Percentiles rank a stretch among this genome's conserved stretches.
phyloP scores from a whole-genome alignment of 1,140 invertebrate genomes.

The Drosophila takahashii region DNA sequence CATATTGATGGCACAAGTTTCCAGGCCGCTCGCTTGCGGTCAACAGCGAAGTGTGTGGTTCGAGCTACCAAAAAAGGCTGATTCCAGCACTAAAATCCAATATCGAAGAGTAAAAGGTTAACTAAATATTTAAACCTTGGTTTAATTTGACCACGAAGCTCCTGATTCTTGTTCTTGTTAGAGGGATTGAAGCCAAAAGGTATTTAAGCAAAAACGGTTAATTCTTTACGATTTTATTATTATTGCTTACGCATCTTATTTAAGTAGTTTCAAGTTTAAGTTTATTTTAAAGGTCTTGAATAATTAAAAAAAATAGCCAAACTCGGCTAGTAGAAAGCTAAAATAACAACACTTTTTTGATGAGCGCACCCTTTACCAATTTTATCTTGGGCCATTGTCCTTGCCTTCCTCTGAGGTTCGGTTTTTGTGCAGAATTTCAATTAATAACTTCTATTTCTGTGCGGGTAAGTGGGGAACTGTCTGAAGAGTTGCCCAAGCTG shows the following conservation, averaged over 20 bases:
- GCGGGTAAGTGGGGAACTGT: constrained; percentile 2
- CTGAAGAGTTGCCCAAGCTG: constrained; percentile 51
- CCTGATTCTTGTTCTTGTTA: not conserved
- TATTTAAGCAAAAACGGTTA: not conserved
- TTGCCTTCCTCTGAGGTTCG: constrained; percentile 27
- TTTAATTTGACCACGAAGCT: not conserved
- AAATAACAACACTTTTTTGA: not conserved
- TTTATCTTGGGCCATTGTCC: constrained; percentile 27
- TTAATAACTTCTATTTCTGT: constrained; percentile 65
- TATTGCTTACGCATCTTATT: no score
- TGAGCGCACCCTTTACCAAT: not conserved
- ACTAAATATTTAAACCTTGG: no score
- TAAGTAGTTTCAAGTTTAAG: no score
- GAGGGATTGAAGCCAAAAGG: not conserved
- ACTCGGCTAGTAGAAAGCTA: not conserved
- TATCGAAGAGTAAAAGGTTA: not conserved
- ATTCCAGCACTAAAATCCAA: not conserved
- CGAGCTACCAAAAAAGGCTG: not conserved
- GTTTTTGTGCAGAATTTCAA: constrained; percentile 64
- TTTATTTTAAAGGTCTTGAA: not conserved
- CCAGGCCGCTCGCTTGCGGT: constrained; percentile 17
- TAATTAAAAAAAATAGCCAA: not conserved
- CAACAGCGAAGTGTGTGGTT: constrained; percentile 1
- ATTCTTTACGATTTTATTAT: no score
- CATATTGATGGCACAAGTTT: constrained; percentile 59